phyloP scores from a whole-genome alignment of 2,113 vertebrate species.

The Phoenicopterus ruber region DNA sequence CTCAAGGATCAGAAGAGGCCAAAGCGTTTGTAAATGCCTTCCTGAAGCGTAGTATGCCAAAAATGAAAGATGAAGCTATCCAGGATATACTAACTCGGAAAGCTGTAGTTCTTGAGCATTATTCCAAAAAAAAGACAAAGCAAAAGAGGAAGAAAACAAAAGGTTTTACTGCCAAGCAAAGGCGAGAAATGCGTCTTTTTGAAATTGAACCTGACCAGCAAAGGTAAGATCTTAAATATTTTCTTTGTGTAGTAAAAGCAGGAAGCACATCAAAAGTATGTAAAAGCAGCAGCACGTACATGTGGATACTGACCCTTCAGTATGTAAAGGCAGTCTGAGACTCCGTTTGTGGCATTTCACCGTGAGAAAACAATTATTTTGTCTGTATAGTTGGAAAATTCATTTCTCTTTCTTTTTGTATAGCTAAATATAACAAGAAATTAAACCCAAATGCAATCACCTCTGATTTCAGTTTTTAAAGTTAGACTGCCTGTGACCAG shows the following conservation, averaged over 20 bases:
- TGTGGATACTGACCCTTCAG: fast-evolving
- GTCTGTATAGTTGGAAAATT: not conserved
- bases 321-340: not conserved
- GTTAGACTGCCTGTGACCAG: not conserved
- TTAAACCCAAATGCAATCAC: not conserved
- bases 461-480: not conserved
- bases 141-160: constrained; percentile 68
- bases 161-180: constrained; percentile 79
- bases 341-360: not conserved
- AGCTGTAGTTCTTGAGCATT: constrained; percentile 81
- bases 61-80: not conserved
- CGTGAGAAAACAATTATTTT: not conserved
- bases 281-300: fast-evolving
- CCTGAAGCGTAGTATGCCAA: constrained; percentile 76
- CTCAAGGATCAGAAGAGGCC: constrained; percentile 51
- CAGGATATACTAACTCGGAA: constrained; percentile 74
- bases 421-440: not conserved
- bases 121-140: constrained; percentile 48
- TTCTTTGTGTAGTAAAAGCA: not conserved
- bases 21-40: constrained; percentile 79
- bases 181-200: constrained; percentile 79
- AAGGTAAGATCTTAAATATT: constrained; percentile 58
- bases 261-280: fast-evolving
- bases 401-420: not conserved
- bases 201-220: constrained; percentile 84